Base-by-base conservation (phyloP, 2,888 invertebrate species). In the Notodonta ziczac region DNA sequence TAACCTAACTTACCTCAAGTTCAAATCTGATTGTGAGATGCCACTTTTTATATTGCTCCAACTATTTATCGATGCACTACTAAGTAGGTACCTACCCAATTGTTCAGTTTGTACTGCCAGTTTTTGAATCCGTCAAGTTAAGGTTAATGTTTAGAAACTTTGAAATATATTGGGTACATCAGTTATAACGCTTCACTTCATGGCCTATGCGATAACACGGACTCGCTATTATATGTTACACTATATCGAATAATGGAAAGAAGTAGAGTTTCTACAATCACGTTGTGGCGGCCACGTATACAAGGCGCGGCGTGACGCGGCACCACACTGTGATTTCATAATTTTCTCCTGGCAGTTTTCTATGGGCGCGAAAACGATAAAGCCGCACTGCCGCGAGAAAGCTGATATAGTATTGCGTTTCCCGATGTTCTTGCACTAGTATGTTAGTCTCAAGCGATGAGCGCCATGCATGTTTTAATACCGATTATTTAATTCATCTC, bases 261-360 rank as follows among this genome's bases (percentile, higher is more conserved):
- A 55, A 55, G 55, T 54, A 14, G 7, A 5, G 14, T 40, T 53
- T 55, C 40, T 55, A 55, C 40, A 8, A 3, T 10, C 52, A 16
- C 40, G 55, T 4, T 35, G 40, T 55, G 40, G 9, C 10, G 39
- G 55, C 50, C 40, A 10, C 12, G 24, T 32, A 24, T 24, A 24
- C 14, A 10, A 39, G 63, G 65, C 68, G 64, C 66, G 68, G 68
- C 63, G n/a, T n/a, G n/a, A n/a, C n/a, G 64, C 68, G 63, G 58
- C 71, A 60, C 71, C 66, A 70, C 75, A 76, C 74, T 76, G 79
- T 81, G 82, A 83, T 88, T 88, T 87, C 81, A 89, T 88, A 88
- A 88, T 90, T 90, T 88, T 90, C 89, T 86, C 88, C 79, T 68
- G 75, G 74, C 78, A 76, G 82, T 88, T 86, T 89, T 90, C 87